phyloP scores from a whole-genome alignment of 2,888 invertebrate species.

The Tanypteryx hageni region DNA sequence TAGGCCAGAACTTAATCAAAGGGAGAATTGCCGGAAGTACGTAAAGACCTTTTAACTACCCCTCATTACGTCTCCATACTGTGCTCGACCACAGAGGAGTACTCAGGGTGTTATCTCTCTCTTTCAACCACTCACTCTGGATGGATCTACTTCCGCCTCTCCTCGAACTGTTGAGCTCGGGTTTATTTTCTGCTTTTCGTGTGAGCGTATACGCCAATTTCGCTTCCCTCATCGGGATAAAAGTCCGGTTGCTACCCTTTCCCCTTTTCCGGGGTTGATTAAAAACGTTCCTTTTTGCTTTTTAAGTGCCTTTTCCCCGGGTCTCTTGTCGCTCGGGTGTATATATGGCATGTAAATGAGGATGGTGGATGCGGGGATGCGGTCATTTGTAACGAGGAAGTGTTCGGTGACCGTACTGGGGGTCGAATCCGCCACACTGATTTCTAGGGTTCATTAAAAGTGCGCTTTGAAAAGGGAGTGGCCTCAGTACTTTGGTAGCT shows the following conservation, averaged over 20 bases:
- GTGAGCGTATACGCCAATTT: background rate
- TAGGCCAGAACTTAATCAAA: conserved; percentile 44
- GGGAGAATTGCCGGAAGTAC: conserved; percentile 33
- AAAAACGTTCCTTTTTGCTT: background rate
- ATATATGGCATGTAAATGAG: conserved; percentile 10
- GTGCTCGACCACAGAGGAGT: background rate
- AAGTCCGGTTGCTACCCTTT: background rate
- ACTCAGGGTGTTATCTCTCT: background rate
- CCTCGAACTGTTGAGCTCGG: background rate
- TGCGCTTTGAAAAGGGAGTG: background rate
- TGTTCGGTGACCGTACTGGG: background rate
- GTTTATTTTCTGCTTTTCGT: background rate
- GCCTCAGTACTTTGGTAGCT: background rate
- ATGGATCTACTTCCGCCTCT: background rate
- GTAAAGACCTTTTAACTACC: conserved; percentile 30
- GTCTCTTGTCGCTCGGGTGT: background rate
- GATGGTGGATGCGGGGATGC: conserved; percentile 9
- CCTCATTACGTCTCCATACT: background rate
- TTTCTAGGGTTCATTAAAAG: background rate
- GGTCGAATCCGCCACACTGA: background rate
- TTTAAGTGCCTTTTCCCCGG: background rate
- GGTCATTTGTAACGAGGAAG: background rate
- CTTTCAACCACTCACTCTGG: background rate
- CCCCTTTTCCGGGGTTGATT: background rate
- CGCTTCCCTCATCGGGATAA: background rate